phyloP scores from a whole-genome alignment of 1,140 invertebrate species.

The Sitobion miscanthi region DNA sequence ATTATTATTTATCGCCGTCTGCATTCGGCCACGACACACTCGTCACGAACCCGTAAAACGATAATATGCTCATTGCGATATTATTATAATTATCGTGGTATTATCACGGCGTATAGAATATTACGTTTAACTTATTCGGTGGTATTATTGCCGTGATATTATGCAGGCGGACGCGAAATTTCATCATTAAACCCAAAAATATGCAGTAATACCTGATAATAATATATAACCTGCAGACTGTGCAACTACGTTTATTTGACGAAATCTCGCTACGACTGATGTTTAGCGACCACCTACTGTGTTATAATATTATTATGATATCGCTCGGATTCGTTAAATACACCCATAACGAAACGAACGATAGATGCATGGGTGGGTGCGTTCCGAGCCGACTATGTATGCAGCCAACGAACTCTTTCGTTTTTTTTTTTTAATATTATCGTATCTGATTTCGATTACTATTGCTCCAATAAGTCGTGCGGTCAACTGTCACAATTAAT shows the following conservation, averaged over 20 bases:
- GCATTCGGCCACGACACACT: not conserved
- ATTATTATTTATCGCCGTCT: not conserved
- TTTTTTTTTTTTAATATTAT: not conserved
- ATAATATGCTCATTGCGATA: not conserved
- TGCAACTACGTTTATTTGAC: not conserved
- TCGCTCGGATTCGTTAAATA: not conserved
- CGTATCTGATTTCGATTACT: not conserved
- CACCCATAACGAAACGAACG: not conserved
- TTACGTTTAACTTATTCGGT: too few species aligned
- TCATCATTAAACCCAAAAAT: not conserved
- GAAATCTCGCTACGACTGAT: not conserved
- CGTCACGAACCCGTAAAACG: not conserved
- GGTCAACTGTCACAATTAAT: not conserved
- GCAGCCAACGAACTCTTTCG: not conserved
- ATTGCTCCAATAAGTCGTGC: not conserved
- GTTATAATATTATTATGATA: not conserved
- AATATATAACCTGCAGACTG: not conserved
- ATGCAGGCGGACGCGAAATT: not conserved
- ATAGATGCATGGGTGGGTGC: not conserved
- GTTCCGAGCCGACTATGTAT: not conserved
- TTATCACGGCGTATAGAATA: too few species aligned
- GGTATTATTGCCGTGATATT: not conserved
- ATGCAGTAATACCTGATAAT: not conserved
- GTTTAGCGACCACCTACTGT: not conserved
- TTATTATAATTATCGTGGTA: not conserved